Evolutionary conservation across 2,113 vertebrate species (phyloP).

Genomic region (Apistogramma diplotaenia): DNA sequence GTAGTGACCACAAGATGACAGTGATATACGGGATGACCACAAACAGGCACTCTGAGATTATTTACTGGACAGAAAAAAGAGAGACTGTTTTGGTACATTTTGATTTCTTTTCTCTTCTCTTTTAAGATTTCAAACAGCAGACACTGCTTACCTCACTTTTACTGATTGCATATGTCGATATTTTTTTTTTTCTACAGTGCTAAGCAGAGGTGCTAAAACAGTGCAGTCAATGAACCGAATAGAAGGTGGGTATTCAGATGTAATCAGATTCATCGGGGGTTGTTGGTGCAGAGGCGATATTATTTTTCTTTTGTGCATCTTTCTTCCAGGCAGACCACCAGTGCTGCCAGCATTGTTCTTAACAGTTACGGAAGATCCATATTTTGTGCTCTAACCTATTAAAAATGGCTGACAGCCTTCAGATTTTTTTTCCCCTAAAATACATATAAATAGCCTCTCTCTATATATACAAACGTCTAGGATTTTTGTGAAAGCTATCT

Average conservation of each 20-base stretch:
- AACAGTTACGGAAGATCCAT: too few relatives aligned
- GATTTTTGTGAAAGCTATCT: slow-evolving; percentile 67
- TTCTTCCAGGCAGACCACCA: not conserved
- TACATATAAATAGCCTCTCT: too few relatives aligned
- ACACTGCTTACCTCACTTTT: not conserved
- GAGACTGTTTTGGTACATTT: not conserved
- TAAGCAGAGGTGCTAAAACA: not conserved
- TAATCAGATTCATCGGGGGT: not conserved
- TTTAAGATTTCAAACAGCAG: not conserved
- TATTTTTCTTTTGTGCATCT: not conserved
- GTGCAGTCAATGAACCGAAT: not conserved
- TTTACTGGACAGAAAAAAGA: not conserved
- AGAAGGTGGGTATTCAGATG: not conserved
- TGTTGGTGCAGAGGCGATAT: not conserved
- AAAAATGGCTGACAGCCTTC: too few relatives aligned
- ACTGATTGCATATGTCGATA: not conserved
- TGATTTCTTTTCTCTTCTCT: not conserved
- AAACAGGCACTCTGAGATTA: too few relatives aligned
- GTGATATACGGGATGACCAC: too few relatives aligned
- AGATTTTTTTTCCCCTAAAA: too few relatives aligned
- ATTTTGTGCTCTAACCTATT: too few relatives aligned
- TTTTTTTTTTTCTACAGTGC: not conserved
- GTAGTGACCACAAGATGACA: too few relatives aligned
- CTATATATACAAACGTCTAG: not conserved
- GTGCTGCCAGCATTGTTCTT: too few relatives aligned